Percentiles rank a stretch among this genome's conserved stretches.
phyloP scores from a whole-genome alignment of 2,797 vertebrate species.

The Amblyopsis hoosieri region DNA sequence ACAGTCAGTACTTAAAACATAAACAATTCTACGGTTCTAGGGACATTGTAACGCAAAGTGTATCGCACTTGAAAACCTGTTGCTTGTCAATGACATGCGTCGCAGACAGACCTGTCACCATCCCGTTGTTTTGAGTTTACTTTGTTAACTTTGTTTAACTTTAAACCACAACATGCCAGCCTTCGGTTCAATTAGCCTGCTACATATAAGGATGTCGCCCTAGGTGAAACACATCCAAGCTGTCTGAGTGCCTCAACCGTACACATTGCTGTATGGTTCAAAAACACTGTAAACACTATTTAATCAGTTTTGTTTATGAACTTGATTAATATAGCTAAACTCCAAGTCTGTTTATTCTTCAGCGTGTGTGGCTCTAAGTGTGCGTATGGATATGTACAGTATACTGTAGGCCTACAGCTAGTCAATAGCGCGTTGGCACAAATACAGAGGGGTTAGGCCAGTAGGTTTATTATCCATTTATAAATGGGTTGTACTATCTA shows the following conservation, averaged over 20 bases:
- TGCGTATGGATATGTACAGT: not conserved
- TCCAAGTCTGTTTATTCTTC: not conserved
- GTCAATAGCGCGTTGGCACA: no score
- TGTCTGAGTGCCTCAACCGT: conserved; percentile 10
- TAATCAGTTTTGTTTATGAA: conserved; percentile 43
- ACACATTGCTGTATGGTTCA: conserved; percentile 36
- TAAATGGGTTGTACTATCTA: no score
- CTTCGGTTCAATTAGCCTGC: not conserved
- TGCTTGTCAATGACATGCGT: no score
- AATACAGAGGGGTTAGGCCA: no score
- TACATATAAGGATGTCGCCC: not conserved
- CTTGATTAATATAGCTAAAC: conserved; percentile 32
- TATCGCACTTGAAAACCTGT: no score
- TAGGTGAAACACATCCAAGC: conserved; percentile 9
- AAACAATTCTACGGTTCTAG: no score
- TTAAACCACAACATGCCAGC: not conserved
- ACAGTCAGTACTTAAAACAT: no score
- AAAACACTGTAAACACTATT: conserved; percentile 40
- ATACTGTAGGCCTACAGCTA: no score
- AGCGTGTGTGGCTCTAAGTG: not conserved
- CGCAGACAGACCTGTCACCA: not conserved
- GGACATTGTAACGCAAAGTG: no score
- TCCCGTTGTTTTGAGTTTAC: not conserved
- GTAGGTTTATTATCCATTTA: no score
- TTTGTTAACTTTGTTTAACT: not conserved